These are phyloP conservation scores for Rhingia rostrata DNA, from an alignment of 2,888 invertebrate species.

Conservation along the genomic window DNA sequence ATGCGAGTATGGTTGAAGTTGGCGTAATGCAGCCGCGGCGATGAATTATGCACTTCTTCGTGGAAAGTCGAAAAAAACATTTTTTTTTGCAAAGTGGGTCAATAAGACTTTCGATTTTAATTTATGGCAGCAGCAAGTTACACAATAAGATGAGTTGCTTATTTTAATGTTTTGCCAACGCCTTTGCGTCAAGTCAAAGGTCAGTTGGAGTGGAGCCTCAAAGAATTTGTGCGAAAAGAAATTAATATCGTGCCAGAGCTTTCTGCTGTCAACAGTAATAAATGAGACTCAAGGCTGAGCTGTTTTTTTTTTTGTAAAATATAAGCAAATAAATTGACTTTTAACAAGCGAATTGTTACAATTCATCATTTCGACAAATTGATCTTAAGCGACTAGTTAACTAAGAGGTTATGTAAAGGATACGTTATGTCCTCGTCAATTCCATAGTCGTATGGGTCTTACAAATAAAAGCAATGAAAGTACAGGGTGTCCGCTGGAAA, in stretches of 20 bases:
- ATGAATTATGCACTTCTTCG: constrained; percentile 18
- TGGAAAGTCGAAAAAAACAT: constrained; percentile 1
- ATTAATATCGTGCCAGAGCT: constrained; percentile 10
- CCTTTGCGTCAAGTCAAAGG: constrained; percentile 55
- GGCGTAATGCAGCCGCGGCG: constrained; percentile 15
- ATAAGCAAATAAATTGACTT: constrained; percentile 36
- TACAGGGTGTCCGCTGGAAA: no score
- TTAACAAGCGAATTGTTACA: constrained; percentile 22
- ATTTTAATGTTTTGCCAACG: constrained; percentile 29
- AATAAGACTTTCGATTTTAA: constrained; percentile 48
- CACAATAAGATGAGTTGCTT: constrained; percentile 39
- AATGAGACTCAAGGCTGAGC: constrained; percentile 44
- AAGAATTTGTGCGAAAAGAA: background rate
- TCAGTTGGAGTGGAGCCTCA: constrained; percentile 16
- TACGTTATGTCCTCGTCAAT: no score
- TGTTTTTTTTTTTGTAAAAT: background rate
- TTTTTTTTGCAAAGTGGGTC: constrained; percentile 38
- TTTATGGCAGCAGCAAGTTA: constrained; percentile 17
- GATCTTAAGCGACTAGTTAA: constrained; percentile 12
- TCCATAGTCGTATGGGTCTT: no score
- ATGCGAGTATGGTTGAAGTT: constrained; percentile 6
- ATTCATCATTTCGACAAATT: constrained; percentile 41
- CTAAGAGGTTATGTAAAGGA: background rate
- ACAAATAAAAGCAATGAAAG: no score
- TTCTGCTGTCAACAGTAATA: constrained; percentile 50